A percentile compares a stretch with the other conserved stretches of the same genome.
phyloP scores from a whole-genome alignment of 2,888 invertebrate genomes.

The Rotaria magnacalcarata region DNA sequence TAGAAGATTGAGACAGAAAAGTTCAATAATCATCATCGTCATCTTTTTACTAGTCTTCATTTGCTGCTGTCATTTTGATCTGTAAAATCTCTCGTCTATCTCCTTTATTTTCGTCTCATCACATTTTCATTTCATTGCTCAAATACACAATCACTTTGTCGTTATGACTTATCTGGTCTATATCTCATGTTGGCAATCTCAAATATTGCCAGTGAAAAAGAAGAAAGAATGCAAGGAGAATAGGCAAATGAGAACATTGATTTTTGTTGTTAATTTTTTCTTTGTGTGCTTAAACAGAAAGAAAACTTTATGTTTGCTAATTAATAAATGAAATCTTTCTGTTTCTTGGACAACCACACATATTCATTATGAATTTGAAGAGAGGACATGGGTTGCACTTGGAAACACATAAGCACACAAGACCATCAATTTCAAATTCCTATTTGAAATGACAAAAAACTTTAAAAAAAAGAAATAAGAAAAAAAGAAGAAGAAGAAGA shows the following conservation, averaged over 20 bases:
- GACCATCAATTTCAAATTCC: constrained; percentile 22
- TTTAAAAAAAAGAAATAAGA: no score
- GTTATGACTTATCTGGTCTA: constrained; percentile 10
- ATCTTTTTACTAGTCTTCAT: background rate
- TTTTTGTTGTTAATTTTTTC: constrained; percentile 20
- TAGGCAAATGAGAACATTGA: constrained; percentile 17
- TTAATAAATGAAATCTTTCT: constrained; percentile 25
- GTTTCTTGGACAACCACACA: constrained; percentile 28
- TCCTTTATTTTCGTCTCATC: background rate
- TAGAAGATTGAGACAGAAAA: constrained; percentile 22
- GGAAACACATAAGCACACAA: constrained; percentile 13
- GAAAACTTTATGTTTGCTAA: constrained; percentile 20
- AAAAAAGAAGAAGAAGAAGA: background rate
- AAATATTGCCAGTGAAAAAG: background rate
- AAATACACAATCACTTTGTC: constrained; percentile 12
- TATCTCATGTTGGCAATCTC: constrained; percentile 18
- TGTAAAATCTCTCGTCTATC: background rate
- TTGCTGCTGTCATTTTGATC: constrained; percentile 10
- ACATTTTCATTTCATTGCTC: constrained; percentile 3
- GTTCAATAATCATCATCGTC: constrained; percentile 16
- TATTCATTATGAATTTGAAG: constrained; percentile 15
- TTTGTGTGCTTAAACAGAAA: constrained; percentile 7
- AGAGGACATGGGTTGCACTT: background rate
- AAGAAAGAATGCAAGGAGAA: constrained; percentile 2
- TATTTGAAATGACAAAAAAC: constrained; percentile 9